Base-by-base conservation (phyloP, 2,797 vertebrate genomes). In the Paramormyrops hopkinsi region DNA sequence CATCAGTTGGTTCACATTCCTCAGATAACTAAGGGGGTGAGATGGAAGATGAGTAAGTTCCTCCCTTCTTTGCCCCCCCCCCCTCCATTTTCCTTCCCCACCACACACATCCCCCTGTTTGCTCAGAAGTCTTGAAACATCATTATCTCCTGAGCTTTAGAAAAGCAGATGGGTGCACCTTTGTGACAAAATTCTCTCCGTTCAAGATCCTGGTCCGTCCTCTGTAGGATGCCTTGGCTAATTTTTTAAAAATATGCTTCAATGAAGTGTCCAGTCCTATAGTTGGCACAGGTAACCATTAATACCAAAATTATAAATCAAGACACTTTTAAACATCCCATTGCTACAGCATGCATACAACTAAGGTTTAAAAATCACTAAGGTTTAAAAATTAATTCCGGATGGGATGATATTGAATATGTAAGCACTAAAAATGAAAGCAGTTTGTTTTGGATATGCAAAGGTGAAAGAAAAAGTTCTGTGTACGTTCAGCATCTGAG, bases 71-170 rank as follows among this genome's bases (percentile, higher is more conserved):
- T 0, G 2, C 62, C 9, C 22, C 22, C 51, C 46, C 44, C 46
- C 44, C 48, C 48, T 17, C 54, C 54, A 56, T n/a, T n/a, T 56
- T 56, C 54, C 54, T 19, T 56, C 85, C 29, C 50, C 50, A 29
- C 85, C 82, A 37, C 69, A 50, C 29, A 8, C 2, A 19, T 17
- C 6, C 53, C 92, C 90, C 86, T 88, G 53, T 93, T 90, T 33
- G 53, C 89, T 90, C 54, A 79, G 56, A 0, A 25, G 89, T 94
- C 94, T 95, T 95, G 95, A 95, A 95, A 94, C 95, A 88, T 83
- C 93, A 95, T 96, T 92, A 95, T 91, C 90, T 90, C 90, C 86
- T 53, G 65, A 88, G 88, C 90, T 90, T 92, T 90, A 82, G 90
- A 91, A 90, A 91, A 92, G 89, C 89, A 92, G 92, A 90, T 92